Conservation (phyloP, 2,113 vertebrate genomes). For the Tonatia bakeri region DNA sequence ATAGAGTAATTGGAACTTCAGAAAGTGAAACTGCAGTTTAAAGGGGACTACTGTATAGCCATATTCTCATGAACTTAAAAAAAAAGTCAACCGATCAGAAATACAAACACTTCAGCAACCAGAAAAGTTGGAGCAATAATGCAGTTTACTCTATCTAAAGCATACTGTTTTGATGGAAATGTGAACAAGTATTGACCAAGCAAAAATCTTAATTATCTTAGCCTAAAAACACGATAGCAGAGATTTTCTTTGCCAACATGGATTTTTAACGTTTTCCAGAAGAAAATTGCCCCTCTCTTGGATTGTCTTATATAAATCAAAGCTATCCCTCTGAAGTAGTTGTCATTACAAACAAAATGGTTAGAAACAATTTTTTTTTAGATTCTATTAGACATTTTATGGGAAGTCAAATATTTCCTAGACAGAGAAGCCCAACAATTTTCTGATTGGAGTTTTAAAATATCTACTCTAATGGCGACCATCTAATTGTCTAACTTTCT, state of each 20-base stretch:
- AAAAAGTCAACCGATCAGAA: neutral
- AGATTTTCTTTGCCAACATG: neutral
- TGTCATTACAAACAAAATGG: neutral
- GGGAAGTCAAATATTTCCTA: neutral
- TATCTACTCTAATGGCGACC: neutral
- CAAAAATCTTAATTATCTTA: neutral
- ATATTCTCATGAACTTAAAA: neutral
- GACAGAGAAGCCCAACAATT: neutral
- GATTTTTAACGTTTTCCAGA: neutral
- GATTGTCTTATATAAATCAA: neutral
- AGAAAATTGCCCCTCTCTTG: neutral
- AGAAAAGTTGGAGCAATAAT: neutral
- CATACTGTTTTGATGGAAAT: neutral
- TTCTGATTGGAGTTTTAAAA: neutral
- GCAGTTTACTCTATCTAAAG: neutral
- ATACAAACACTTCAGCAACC: neutral
- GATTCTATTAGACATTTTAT: neutral
- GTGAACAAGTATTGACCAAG: neutral
- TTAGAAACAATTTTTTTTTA: neutral
- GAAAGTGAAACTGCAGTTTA: neutral
- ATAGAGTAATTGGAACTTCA: neutral
- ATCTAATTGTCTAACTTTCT: neutral
- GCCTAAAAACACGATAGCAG: neutral
- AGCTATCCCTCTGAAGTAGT: neutral
- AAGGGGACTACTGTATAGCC: neutral